Percentiles rank a stretch among this genome's conserved stretches.
phyloP scores from a whole-genome alignment of 1,140 invertebrate genomes.

The Magallana gigas region DNA sequence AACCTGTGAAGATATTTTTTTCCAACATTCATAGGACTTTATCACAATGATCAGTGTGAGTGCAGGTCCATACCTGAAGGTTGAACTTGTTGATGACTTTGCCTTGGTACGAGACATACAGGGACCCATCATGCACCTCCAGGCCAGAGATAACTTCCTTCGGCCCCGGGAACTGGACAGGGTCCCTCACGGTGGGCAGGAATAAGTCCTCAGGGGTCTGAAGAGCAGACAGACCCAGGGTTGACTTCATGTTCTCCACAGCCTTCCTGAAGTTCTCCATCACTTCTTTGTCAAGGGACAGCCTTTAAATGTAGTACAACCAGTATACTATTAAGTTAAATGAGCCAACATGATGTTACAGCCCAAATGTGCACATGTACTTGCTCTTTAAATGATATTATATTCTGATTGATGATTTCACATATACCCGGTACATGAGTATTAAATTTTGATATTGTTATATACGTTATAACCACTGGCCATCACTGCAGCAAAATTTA shows the following conservation, averaged over 20 bases:
- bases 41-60: too few species aligned
- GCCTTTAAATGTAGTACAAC: not conserved
- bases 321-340: too few species aligned
- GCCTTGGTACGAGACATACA: constrained; percentile 62
- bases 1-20: too few species aligned
- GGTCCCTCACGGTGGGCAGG: not conserved
- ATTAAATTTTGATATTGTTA: too few species aligned
- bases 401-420: too few species aligned
- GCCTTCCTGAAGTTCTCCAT: constrained; percentile 30
- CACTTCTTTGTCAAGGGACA: constrained; percentile 1
- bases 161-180: constrained; percentile 47
- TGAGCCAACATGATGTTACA: too few species aligned
- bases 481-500: too few species aligned
- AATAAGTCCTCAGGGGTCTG: not conserved
- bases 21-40: too few species aligned
- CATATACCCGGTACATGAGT: too few species aligned
- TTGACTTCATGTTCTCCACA: constrained; percentile 14
- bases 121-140: constrained; percentile 44
- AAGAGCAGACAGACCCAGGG: not conserved
- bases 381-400: too few species aligned
- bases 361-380: too few species aligned
- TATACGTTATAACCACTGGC: too few species aligned
- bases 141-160: constrained; percentile 53
- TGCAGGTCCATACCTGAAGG: constrained; percentile 49
- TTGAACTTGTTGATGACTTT: constrained; percentile 53